phyloP scores from a whole-genome alignment of 2,113 vertebrate genomes.

The Zosterops hypoxanthus region DNA sequence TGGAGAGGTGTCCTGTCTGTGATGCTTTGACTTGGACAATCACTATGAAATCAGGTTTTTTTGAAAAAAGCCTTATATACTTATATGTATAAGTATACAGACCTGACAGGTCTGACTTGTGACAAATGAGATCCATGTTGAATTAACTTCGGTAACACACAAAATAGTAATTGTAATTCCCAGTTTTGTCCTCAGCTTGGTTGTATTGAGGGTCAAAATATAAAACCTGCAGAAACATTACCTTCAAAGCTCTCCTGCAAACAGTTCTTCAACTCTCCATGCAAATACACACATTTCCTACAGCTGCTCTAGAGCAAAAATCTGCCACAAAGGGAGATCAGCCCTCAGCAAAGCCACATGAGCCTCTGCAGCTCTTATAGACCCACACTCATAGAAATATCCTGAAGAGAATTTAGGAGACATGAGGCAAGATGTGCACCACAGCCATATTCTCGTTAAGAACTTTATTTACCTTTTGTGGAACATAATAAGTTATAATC shows the following conservation, averaged over 20 bases:
- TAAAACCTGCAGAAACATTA: background rate
- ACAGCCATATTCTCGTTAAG: background rate
- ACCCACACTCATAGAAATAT: background rate
- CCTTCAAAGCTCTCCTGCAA: background rate
- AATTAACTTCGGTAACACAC: background rate
- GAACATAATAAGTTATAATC: fast-evolving
- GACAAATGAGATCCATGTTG: background rate
- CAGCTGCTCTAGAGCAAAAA: background rate
- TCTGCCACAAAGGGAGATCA: background rate
- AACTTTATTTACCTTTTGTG: background rate
- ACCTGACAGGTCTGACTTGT: background rate
- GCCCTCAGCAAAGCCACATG: background rate
- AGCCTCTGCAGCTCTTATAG: background rate
- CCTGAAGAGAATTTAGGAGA: background rate
- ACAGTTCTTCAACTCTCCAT: background rate
- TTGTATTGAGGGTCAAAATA: background rate
- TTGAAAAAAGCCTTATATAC: background rate
- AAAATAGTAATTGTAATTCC: background rate
- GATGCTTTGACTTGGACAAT: background rate
- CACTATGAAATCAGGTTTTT: background rate
- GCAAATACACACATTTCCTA: background rate
- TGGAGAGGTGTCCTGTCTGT: background rate
- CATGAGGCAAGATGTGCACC: background rate
- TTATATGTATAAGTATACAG: background rate
- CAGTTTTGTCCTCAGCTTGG: background rate